Conservation (phyloP, 2,113 vertebrate species). For the Varanus komodoensis region DNA sequence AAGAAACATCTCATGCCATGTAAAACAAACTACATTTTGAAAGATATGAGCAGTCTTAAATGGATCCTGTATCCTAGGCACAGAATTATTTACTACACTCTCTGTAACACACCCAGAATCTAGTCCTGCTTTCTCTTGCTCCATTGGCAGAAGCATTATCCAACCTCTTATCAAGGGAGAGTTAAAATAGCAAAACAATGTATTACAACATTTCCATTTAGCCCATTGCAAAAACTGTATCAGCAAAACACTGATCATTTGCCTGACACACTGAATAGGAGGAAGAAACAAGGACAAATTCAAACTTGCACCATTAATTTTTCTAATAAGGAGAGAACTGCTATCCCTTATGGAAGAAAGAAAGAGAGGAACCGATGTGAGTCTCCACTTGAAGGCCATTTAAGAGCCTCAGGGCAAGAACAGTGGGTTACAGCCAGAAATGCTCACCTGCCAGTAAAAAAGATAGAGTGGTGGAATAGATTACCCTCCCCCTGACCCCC, state of each 20-base stretch:
- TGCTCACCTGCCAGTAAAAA: not conserved
- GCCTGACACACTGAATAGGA: constrained; percentile 34
- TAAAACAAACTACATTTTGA: constrained; percentile 12
- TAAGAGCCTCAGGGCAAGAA: no score
- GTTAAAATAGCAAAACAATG: constrained; percentile 33
- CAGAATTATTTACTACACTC: not conserved
- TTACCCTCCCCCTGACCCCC: not conserved
- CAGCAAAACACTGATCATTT: constrained; percentile 35
- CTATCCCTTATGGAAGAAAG: not conserved
- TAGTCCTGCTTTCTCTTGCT: not conserved
- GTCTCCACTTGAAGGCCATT: not conserved
- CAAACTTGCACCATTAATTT: constrained; percentile 43
- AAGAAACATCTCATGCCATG: not conserved
- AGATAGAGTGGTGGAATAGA: not conserved
- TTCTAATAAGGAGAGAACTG: not conserved
- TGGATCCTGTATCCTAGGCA: not conserved
- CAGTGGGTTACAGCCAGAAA: not conserved
- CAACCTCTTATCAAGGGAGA: constrained; percentile 6
- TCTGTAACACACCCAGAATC: constrained; percentile 27
- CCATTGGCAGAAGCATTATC: constrained; percentile 27
- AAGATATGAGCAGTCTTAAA: constrained; percentile 16
- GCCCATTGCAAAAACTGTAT: constrained; percentile 42
- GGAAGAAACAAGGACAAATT: constrained; percentile 35
- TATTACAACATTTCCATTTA: constrained; percentile 53
- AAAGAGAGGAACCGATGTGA: not conserved